Evolutionary conservation across 2,888 invertebrate species (phyloP), one percentile per base, ranked within the genome.

Genomic region (Acronicta psi): DNA sequence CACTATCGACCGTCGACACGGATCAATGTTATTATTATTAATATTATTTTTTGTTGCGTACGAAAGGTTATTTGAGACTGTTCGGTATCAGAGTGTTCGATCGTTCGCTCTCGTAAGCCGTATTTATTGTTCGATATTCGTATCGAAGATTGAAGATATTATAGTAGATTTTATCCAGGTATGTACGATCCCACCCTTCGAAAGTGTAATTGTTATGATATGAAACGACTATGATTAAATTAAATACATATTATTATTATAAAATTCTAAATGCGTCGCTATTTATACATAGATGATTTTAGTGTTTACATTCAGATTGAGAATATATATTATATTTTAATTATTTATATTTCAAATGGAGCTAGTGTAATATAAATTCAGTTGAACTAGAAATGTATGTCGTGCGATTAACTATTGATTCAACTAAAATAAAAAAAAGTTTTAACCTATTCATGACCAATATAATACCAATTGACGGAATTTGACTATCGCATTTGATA

Each of bases 41-140:
- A 54, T 70, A 80, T 76, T 74, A 77, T 74, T 77, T 90, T 90
- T 86, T 89, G 89, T 90, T 93, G 93, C 93, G 93, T 93, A 92
- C 92, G 90, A 90, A 88, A 87, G 84, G 86, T 91, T 91, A 85
- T 89, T 91, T 89, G 92, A 93, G 93, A 94, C 92, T 94, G 93
- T 91, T 88, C 88, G 84, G 84, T 88, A 83, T 83, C 84, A 86
- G 92, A 90, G 91, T 92, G 92, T 91, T 87, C 69, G 75, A 90
- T 89, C 83, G 82, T 88, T 88, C 82, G 87, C 88, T 86, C 83
- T 86, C 85, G 87, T 87, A 70, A 59, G 42, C 86, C 87, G 86
- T 91, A 91, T 91, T 90, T 92, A 90, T 90, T 86, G 80, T 79
- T 82, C 83, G 84, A 82, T 81, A 69, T 68, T 69, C 69, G 59